These are phyloP conservation scores for Zosterops japonicus DNA, from an alignment of 2,113 vertebrate species.

Conservation along the genomic window DNA sequence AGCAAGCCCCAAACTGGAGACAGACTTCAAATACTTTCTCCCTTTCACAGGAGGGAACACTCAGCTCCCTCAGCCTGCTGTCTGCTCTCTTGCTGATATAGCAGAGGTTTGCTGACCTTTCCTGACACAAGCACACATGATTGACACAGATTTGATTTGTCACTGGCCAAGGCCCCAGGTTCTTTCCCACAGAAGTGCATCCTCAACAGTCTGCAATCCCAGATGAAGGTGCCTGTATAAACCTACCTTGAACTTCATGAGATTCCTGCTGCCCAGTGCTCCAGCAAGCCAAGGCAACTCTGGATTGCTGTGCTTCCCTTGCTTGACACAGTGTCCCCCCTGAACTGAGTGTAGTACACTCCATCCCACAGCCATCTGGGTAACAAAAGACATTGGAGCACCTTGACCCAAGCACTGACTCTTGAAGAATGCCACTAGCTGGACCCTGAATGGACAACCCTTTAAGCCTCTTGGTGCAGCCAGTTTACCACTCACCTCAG, in stretches of 20 bases:
- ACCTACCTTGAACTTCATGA: not conserved
- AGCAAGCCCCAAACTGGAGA: not conserved
- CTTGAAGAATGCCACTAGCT: not conserved
- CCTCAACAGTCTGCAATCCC: not conserved
- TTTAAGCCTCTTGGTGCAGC: not conserved
- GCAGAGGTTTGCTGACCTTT: not conserved
- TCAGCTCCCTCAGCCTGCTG: not conserved
- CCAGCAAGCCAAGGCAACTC: not conserved
- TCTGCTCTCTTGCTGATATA: not conserved
- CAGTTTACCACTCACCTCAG: not conserved
- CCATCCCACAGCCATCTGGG: not conserved
- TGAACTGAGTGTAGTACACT: too few species aligned
- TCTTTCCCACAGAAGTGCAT: not conserved
- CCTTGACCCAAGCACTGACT: not conserved
- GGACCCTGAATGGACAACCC: not conserved
- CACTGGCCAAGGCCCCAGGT: not conserved
- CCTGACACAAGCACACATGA: not conserved
- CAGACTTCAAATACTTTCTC: not conserved
- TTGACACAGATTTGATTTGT: not conserved
- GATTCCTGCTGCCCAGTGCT: not conserved
- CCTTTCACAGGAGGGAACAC: not conserved
- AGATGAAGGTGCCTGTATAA: not conserved
- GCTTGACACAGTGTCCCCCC: fast-evolving
- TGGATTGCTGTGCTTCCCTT: not conserved
- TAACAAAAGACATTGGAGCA: not conserved